A percentile compares a stretch with the other conserved stretches of the same genome.
phyloP scores from a whole-genome alignment of 2,888 invertebrate species.

The Cloeon dipterum region DNA sequence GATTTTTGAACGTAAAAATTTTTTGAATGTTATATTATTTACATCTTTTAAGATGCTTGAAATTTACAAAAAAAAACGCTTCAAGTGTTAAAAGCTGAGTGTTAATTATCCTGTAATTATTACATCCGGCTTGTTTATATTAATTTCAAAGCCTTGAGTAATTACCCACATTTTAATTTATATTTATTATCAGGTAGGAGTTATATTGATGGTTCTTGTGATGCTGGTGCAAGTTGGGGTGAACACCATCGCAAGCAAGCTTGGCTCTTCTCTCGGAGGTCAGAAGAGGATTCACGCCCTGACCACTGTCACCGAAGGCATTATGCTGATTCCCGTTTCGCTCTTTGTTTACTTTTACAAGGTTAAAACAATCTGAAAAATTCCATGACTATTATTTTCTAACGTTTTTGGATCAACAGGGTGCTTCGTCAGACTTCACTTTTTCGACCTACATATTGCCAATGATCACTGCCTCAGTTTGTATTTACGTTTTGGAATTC shows the following conservation, averaged over 20 bases:
- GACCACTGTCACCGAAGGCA: conserved; percentile 19
- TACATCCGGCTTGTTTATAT: background rate
- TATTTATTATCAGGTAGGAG: conserved; percentile 3
- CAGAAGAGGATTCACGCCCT: conserved; percentile 23
- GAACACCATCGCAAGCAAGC: conserved; percentile 13
- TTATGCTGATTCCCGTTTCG: conserved; percentile 20
- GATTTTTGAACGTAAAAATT: too few species aligned
- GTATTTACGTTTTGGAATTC: background rate
- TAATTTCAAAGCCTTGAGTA: conserved; percentile 6
- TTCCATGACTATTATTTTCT: background rate
- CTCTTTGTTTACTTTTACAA: conserved; percentile 19
- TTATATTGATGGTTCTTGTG: conserved; percentile 7
- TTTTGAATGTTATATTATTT: background rate
- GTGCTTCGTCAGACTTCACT: background rate
- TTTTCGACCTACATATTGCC: background rate
- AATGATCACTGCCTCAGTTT: background rate
- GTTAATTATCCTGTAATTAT: too few species aligned
- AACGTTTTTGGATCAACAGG: background rate
- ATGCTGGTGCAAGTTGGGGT: conserved; percentile 10
- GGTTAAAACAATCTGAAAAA: conserved; percentile 11
- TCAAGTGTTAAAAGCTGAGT: too few species aligned
- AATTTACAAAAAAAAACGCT: too few species aligned
- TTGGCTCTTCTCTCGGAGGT: conserved; percentile 27
- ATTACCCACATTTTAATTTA: too few species aligned
- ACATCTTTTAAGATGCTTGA: too few species aligned